Evolutionary conservation across 2,113 vertebrate species (phyloP), one percentile per base, ranked within the genome.

Genomic region (Labeo rohita): DNA sequence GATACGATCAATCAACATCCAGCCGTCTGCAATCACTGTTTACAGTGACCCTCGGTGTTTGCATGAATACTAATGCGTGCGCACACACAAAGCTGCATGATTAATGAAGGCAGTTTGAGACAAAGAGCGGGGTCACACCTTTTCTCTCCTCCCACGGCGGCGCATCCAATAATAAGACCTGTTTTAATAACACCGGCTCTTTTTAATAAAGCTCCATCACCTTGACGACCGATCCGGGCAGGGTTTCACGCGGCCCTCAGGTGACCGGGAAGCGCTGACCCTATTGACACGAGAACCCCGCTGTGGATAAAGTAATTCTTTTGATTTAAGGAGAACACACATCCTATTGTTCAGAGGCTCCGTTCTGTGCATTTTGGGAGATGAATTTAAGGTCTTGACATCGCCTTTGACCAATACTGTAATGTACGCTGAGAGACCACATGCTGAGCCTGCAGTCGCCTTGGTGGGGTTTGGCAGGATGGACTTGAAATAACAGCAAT

Each of bases 1-100:
- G 87, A 92, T 86, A 63, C 85, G 85, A 93, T 94, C 91, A 92
- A 90, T 94, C 92, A 90, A 90, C 89, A 90, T 92, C 87, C 84
- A 83, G 90, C 89, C 88, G 90, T 88, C 90, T 28, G 73, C 91
- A 91, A 92, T 92, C 92, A 92, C 83, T 86, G 85, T 90, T 89
- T 89, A 92, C 91, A 91, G 89, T 90, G 86, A 93, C 85, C 89
- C 85, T 85, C 68, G 13, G 89, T 86, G 87, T 93, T 92, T 88
- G 89, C 88, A 88, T 90, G 91, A 94, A 93, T 94, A 90, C 90
- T 89, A 91, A 92, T 93, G 87, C 89, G 88, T 21, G 2, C 28
- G 36, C 45, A 72, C 49, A 80, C 78, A 83, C 49, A 39, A 12
- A 77, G 28, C 73, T 52, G 56, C 79, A 80, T 91, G 88, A 92